Evolutionary conservation across 2,797 vertebrate species (phyloP).

Genomic region (Saxicola maurus): DNA sequence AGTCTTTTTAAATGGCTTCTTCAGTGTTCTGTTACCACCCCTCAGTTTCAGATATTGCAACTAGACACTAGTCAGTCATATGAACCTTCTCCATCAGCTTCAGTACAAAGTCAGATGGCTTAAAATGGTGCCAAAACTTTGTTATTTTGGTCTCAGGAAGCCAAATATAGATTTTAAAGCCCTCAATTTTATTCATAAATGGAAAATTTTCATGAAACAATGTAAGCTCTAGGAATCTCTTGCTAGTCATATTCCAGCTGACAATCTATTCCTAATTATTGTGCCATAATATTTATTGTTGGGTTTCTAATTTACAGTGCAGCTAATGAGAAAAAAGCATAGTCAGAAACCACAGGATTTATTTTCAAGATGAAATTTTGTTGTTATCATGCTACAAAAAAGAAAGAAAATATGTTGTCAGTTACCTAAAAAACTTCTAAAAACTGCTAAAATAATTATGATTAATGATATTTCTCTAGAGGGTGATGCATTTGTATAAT

Average conservation of each 20-base stretch:
- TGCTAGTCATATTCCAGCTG: constrained; percentile 1
- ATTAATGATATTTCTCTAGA: neutral
- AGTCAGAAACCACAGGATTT: constrained; percentile 18
- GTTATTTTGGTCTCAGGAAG: neutral
- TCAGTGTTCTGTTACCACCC: neutral
- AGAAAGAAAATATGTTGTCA: neutral
- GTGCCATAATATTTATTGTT: constrained; percentile 43
- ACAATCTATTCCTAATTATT: constrained; percentile 19
- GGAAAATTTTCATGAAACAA: constrained; percentile 15
- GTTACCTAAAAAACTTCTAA: neutral
- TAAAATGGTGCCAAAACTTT: neutral
- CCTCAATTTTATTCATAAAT: neutral
- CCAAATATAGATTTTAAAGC: neutral
- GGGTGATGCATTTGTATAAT: neutral
- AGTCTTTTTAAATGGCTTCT: neutral
- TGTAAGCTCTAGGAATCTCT: neutral
- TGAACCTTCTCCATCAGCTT: neutral
- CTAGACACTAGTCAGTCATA: fast-evolving
- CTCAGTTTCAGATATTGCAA: neutral
- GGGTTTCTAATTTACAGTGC: neutral
- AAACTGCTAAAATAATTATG: neutral
- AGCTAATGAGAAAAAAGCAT: neutral
- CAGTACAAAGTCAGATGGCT: neutral
- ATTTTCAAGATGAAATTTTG: constrained; percentile 22
- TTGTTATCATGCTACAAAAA: neutral